Conservation (phyloP, 2,888 invertebrate genomes). For the Drosophila lacicola region DNA sequence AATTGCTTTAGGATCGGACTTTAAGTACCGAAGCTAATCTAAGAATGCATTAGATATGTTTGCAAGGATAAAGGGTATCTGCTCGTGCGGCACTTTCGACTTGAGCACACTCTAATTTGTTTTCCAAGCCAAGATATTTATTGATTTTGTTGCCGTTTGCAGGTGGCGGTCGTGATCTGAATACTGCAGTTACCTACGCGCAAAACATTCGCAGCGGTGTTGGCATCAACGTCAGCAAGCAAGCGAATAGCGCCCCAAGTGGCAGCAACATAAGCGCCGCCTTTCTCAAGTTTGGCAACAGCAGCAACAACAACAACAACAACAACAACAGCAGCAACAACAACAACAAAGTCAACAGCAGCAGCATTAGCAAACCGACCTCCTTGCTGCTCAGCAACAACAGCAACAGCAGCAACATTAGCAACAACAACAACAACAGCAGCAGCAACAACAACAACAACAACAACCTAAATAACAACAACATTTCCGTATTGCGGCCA, state of each 20-base stretch:
- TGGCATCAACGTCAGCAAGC: constrained; percentile 64
- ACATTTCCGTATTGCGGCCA: constrained; percentile 31
- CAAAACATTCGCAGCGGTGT: constrained; percentile 85
- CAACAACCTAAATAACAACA: constrained; percentile 10
- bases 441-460: constrained; percentile 27
- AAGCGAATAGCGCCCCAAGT: constrained; percentile 18
- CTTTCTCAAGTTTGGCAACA: constrained; percentile 16
- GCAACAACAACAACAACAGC: constrained; percentile 32
- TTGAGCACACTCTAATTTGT: too few relatives aligned
- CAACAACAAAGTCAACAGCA: constrained; percentile 46
- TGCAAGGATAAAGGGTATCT: too few relatives aligned
- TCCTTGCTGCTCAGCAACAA: constrained; percentile 40
- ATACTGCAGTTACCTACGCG: constrained; percentile 90
- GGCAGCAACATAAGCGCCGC: constrained; percentile 28
- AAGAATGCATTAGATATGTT: too few relatives aligned
- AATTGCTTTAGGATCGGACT: too few relatives aligned
- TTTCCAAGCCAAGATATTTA: neutral
- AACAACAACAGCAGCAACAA: constrained; percentile 46
- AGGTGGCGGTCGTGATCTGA: constrained; percentile 95
- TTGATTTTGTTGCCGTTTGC: constrained; percentile 34
- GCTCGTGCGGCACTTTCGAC: too few relatives aligned
- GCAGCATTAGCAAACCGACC: constrained; percentile 36
- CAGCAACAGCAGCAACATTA: constrained; percentile 73
- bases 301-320: constrained; percentile 74
- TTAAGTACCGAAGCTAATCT: too few relatives aligned